Conservation (phyloP, 2,113 vertebrate genomes). For the human region GRCh38 chr21:23059001-23059500, state of each 20-base stretch:
- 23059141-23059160: neutral
- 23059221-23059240: neutral
- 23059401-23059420: neutral
- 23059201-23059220: neutral
- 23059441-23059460: neutral
- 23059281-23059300: neutral
- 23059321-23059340: neutral
- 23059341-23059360: neutral
- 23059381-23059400: neutral
- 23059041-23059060: neutral
- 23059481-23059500: neutral
- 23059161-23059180: neutral
- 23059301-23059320: neutral
- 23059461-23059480: neutral
- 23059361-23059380: neutral
- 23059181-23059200: neutral
- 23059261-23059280: neutral
- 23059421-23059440: neutral
- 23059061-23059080: neutral
- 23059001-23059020: rapidly evolving
- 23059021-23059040: neutral
- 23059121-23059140: neutral
- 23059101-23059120: neutral
- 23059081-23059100: neutral
- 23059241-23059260: neutral